Evolutionary conservation across 2,888 invertebrate genomes (phyloP).

Genomic region (Antheraea assamensis): DNA sequence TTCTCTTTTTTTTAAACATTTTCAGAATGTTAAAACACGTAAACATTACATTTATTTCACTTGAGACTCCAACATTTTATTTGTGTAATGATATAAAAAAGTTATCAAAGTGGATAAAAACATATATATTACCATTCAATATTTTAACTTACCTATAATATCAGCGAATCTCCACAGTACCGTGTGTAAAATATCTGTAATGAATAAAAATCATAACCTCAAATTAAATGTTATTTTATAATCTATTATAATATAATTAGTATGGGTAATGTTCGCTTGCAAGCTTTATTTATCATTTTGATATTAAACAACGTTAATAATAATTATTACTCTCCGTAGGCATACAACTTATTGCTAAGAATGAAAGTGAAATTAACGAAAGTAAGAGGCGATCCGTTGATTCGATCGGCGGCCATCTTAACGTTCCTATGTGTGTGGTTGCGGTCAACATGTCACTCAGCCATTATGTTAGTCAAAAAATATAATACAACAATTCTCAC

Average conservation of each 20-base stretch:
- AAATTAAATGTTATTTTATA: conserved; percentile 24
- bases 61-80: no score
- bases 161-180: conserved; percentile 42
- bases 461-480: conserved; percentile 28
- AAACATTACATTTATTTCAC: not conserved
- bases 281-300: not conserved
- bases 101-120: no score
- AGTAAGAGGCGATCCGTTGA: conserved; percentile 62
- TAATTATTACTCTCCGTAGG: conserved; percentile 45
- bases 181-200: conserved; percentile 49
- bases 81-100: no score
- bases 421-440: conserved; percentile 47
- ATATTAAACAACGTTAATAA: conserved; percentile 12
- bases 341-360: conserved; percentile 56
- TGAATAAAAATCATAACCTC: conserved; percentile 31
- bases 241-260: not conserved
- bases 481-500: conserved; percentile 1
- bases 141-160: conserved; percentile 47
- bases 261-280: not conserved
- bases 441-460: conserved; percentile 33
- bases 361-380: conserved; percentile 77
- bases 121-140: not conserved
- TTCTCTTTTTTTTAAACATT: not conserved
- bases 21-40: not conserved
- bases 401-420: conserved; percentile 55